These are phyloP conservation scores for Eulemur albifrons DNA, from an alignment of 2,797 vertebrate species.

Conservation along the genomic window DNA sequence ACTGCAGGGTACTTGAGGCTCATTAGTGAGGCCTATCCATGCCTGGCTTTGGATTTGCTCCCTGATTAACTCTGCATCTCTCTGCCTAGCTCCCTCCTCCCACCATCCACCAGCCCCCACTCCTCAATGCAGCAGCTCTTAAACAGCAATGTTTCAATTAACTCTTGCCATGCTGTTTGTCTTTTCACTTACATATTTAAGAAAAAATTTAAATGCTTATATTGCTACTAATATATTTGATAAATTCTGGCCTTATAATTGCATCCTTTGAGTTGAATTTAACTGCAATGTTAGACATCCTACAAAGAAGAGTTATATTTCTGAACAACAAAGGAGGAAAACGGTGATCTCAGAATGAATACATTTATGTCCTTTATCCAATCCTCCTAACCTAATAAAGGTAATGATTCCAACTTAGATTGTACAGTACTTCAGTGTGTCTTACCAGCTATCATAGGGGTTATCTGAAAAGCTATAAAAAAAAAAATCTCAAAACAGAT, in stretches of 20 bases:
- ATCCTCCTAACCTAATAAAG: conserved; percentile 24
- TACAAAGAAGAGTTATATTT: conserved; percentile 36
- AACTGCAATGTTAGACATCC: not conserved
- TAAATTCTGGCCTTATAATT: not conserved
- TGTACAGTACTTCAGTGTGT: not conserved
- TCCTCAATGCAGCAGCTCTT: not conserved
- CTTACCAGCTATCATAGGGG: not conserved
- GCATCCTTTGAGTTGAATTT: not conserved
- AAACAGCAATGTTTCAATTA: conserved; percentile 75
- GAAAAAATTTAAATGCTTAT: not conserved
- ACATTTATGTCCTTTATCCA: conserved; percentile 4
- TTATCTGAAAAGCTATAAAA: conserved; percentile 20
- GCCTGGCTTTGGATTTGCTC: conserved; percentile 82
- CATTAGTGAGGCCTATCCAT: conserved; percentile 88
- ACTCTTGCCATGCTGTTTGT: conserved; percentile 78
- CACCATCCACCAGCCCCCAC: conserved; percentile 51
- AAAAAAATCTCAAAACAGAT: not conserved
- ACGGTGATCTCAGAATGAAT: not conserved
- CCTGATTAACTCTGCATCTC: conserved; percentile 76
- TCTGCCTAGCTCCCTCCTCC: conserved; percentile 49
- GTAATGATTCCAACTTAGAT: conserved; percentile 3
- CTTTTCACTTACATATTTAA: conserved; percentile 50
- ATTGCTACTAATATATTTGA: not conserved
- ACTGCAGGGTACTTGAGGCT: conserved; percentile 86
- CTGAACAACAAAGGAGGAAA: conserved; percentile 51